These are phyloP conservation scores for Andrena flavipes DNA, from an alignment of 2,888 invertebrate genomes.

Conservation along the genomic window DNA sequence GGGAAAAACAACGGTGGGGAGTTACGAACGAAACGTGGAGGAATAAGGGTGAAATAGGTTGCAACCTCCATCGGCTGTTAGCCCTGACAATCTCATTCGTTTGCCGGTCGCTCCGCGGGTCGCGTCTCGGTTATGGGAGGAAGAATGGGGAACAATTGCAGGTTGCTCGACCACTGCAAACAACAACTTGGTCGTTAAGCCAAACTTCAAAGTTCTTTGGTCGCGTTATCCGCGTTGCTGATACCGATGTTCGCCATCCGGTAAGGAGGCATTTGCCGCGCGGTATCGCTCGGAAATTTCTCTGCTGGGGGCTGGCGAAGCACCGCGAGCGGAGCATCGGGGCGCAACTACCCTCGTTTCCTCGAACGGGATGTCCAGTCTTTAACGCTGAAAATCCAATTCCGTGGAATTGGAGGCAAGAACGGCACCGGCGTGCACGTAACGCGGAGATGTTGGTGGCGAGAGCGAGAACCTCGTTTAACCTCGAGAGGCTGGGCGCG, in stretches of 20 bases:
- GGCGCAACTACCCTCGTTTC: neutral
- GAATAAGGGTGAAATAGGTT: neutral
- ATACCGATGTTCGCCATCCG: constrained; percentile 10
- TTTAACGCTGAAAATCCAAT: constrained; percentile 11
- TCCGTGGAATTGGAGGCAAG: constrained; percentile 22
- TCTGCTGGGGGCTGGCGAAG: neutral
- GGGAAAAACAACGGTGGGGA: neutral
- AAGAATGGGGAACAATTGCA: constrained; percentile 1
- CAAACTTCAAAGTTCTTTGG: neutral
- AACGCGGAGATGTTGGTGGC: constrained; percentile 33
- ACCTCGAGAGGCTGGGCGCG: constrained; percentile 48
- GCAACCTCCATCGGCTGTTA: constrained; percentile 58
- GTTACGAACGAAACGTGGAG: no score
- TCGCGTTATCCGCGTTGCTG: constrained; percentile 18
- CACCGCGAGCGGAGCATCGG: neutral
- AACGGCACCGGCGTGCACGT: constrained; percentile 33
- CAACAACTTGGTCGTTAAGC: constrained; percentile 13
- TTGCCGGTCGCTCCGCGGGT: neutral
- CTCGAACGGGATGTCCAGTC: neutral
- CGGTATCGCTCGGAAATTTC: neutral
- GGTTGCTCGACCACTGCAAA: constrained; percentile 2
- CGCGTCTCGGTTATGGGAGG: no score
- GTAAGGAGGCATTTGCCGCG: constrained; percentile 1
- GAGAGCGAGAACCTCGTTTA: constrained; percentile 67
- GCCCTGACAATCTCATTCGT: constrained; percentile 68